Conservation (phyloP, 2,888 invertebrate species). For the Macaria notata region DNA sequence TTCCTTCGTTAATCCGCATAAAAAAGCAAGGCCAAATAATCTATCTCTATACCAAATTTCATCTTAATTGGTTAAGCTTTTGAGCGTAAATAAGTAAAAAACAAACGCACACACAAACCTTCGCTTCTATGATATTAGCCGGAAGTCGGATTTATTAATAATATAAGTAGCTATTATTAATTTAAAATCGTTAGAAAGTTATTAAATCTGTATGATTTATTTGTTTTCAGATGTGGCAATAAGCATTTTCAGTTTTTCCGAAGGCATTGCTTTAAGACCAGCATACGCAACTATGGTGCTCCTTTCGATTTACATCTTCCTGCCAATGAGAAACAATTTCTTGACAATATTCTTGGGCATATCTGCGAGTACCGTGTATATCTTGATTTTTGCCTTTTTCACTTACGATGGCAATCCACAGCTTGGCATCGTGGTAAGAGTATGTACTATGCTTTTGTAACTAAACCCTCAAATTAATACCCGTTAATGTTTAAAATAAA, state of each 20-base stretch:
- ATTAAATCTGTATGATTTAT: neutral
- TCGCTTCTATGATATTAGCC: no score
- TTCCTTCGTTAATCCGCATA: no score
- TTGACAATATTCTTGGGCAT: constrained; percentile 87
- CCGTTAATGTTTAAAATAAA: no score
- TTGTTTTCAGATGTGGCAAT: constrained; percentile 83
- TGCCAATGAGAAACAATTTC: constrained; percentile 89
- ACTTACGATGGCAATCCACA: constrained; percentile 59
- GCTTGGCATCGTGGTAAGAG: constrained; percentile 64
- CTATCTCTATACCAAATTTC: no score
- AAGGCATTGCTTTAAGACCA: constrained; percentile 82
- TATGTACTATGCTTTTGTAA: constrained; percentile 24
- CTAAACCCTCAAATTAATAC: constrained; percentile 1
- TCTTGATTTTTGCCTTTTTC: constrained; percentile 70
- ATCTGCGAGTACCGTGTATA: constrained; percentile 85
- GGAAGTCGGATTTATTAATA: no score
- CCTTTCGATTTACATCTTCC: constrained; percentile 91
- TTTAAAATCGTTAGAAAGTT: no score
- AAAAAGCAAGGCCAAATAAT: no score
- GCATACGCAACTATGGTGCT: constrained; percentile 88
- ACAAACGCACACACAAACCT: no score
- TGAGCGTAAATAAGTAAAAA: no score
- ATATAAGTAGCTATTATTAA: no score
- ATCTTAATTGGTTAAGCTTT: no score
- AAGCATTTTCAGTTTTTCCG: constrained; percentile 84